Percentiles rank a stretch among this genome's conserved stretches.
Conservation (phyloP, 2,888 invertebrate genomes). For the Hemistola chrysoprasaria region DNA sequence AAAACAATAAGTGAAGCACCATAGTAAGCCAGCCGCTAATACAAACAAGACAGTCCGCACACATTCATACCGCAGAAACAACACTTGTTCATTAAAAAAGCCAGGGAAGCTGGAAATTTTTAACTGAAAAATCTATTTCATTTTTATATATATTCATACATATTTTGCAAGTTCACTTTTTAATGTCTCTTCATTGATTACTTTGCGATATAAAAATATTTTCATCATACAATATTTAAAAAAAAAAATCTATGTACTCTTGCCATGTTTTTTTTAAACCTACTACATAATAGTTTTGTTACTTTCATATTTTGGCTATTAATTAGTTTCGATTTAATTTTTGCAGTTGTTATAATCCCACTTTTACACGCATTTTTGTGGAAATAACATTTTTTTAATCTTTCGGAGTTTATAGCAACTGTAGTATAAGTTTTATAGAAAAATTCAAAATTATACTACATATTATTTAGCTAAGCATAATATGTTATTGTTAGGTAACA, state of each 20-base stretch:
- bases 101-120: too few species aligned
- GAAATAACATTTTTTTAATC: too few species aligned
- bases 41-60: too few species aligned
- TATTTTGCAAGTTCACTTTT: too few species aligned
- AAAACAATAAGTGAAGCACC: too few species aligned
- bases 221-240: neutral
- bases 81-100: too few species aligned
- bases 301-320: conserved; percentile 4
- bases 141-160: too few species aligned
- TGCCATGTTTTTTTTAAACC: conserved; percentile 18
- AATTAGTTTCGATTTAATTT: conserved; percentile 10
- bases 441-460: conserved; percentile 33
- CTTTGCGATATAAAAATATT: conserved; percentile 7
- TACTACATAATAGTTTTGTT: conserved; percentile 6
- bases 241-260: conserved; percentile 10
- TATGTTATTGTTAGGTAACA: conserved; percentile 61
- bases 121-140: too few species aligned
- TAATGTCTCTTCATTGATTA: neutral
- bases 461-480: conserved; percentile 36
- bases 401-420: too few species aligned
- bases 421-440: conserved; percentile 2
- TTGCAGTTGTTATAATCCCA: conserved; percentile 17
- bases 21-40: too few species aligned
- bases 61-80: too few species aligned
- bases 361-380: too few species aligned